A percentile compares a stretch with the other conserved stretches of the same genome.
Evolutionary conservation across 2,888 invertebrate species (phyloP).

Genomic region (Lamellibrachia columna): DNA sequence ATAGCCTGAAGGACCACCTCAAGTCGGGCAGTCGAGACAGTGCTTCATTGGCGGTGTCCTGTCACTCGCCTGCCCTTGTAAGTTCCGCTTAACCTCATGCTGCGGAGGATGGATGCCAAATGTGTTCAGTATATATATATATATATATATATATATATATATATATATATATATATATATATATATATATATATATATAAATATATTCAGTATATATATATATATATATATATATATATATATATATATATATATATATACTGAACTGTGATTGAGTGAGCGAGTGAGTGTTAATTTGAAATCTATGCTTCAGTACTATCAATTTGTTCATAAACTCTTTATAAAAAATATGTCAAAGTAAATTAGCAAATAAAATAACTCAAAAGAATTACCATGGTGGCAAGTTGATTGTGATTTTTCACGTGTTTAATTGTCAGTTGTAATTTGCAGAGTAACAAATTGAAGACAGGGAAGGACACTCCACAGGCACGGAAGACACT

Average conservation of each 20-base stretch:
- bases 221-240: background rate
- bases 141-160: background rate
- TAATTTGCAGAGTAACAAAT: slow-evolving; percentile 50
- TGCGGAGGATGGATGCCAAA: background rate
- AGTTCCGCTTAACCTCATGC: background rate
- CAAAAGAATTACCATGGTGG: background rate
- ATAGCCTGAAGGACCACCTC: slow-evolving; percentile 64
- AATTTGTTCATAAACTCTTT: background rate
- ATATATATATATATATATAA: background rate
- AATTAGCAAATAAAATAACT: background rate
- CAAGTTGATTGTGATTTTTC: background rate
- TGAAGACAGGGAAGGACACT: slow-evolving; percentile 76
- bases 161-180: background rate
- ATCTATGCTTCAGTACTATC: background rate
- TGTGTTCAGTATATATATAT: too few species aligned
- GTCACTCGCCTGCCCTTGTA: background rate
- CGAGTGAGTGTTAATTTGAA: background rate
- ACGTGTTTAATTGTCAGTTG: background rate
- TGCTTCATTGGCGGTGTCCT: slow-evolving; percentile 35
- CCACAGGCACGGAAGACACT: slow-evolving; percentile 59
- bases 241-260: background rate
- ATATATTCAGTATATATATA: background rate
- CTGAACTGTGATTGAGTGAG: background rate
- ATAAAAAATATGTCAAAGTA: background rate
- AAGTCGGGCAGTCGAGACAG: slow-evolving; percentile 64